Base-by-base conservation (phyloP, 2,113 vertebrate species). In the Corapipo altera region DNA sequence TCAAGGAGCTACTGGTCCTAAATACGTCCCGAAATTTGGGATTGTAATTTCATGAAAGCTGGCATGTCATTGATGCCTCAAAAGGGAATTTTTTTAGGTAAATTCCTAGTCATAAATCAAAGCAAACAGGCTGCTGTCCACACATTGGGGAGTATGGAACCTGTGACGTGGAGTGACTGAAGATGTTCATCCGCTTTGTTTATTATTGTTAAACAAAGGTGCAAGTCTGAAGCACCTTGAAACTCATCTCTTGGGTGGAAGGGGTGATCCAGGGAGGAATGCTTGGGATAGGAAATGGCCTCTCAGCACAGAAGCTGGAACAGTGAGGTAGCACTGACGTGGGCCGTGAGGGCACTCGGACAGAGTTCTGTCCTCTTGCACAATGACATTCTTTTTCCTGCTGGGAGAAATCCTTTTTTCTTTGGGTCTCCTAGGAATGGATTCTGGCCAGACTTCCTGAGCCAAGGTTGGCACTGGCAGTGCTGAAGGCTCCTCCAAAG, bases 131-230 rank as follows among this genome's bases (percentile, higher is more conserved):
- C 46, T 24, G 22, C 3, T 44, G 41, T 37, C 17, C 30, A 44
- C 37, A 14, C 39, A 5, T 5, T 3, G 6, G 58, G 11, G 59
- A 61, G 54, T 16, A 52, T 0, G 0, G 85, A 49, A 28, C 21
- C 1, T 4, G 27, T 57, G 65, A 76, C 0, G 0, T 46, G 62
- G 52, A 28, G 28, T 65, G 73, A 59, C 35, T 65, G 72, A 37
- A 67, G 48, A 59, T 2, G 0, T 51, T 79, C 14, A 15, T 32
- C 74, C 41, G 3, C 0, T 0, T 54, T 58, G 32, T n/a, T 77
- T 30, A 15, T 24, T 26, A 12, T 11, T 62, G 19, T 46, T 75
- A 13, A 33, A 58, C 61, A 57, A 64, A 85, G 8, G n/a, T 65
- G 54, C 24, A n/a, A 2, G 7, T 66, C 67, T 92, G 70, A 89